Percentiles rank a stretch among this genome's conserved stretches.
Conservation (phyloP, 2,113 vertebrate species). For the Nycticryphes semicollaris region DNA sequence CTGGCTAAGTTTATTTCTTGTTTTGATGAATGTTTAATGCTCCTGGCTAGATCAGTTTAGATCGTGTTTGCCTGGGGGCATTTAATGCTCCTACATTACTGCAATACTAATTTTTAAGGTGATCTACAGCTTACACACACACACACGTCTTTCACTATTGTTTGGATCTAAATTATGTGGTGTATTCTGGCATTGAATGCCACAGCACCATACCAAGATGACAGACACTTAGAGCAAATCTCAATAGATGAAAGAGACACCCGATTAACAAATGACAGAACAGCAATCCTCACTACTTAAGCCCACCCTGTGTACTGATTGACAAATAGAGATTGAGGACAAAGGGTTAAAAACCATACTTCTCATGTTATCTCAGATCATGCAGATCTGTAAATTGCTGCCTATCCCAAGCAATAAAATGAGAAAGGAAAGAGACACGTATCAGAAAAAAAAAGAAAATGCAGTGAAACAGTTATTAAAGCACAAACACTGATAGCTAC, state of each 20-base stretch:
- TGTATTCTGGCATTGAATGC: neutral
- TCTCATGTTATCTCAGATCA: neutral
- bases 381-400: neutral
- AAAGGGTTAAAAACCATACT: neutral
- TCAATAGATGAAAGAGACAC: neutral
- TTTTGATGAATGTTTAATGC: conserved; percentile 38
- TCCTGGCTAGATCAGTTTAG: conserved; percentile 14
- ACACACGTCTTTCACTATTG: neutral
- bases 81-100: neutral
- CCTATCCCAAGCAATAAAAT: neutral
- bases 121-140: neutral
- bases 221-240: neutral
- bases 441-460: neutral
- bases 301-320: neutral
- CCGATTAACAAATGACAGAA: neutral
- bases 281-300: neutral
- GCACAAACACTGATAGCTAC: neutral
- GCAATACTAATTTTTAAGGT: neutral
- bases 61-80: neutral
- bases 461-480: neutral
- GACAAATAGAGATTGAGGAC: neutral
- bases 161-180: neutral
- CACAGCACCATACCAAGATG: neutral
- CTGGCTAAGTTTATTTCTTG: conserved; percentile 7
- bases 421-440: neutral